Conservation (phyloP, 2,113 vertebrate genomes). For the Lamprologus ornatipinnis region DNA sequence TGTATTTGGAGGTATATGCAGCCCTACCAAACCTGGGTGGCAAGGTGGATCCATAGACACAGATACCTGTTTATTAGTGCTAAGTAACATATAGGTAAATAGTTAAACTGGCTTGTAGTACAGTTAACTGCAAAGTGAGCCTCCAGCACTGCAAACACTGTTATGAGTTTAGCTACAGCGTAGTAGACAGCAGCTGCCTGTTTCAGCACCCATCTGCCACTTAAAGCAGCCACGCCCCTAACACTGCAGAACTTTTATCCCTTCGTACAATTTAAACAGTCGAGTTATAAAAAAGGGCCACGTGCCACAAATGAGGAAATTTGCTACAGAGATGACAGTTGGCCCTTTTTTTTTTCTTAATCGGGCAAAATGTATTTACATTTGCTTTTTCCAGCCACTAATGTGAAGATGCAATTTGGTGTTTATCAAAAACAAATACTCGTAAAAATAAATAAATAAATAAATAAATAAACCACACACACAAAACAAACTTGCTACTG, state of each 20-base stretch:
- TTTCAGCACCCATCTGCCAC: background rate
- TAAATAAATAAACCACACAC: background rate
- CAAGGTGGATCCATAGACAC: background rate
- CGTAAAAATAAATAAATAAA: background rate
- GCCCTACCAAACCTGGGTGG: background rate
- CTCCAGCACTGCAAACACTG: background rate
- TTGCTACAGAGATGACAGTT: background rate
- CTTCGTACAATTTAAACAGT: rapidly evolving
- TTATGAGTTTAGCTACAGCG: background rate
- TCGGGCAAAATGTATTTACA: background rate
- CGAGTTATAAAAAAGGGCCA: background rate
- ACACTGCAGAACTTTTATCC: background rate
- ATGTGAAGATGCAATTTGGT: background rate
- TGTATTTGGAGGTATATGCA: background rate
- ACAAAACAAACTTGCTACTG: background rate
- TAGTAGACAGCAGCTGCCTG: background rate
- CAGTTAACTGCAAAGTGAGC: background rate
- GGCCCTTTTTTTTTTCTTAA: background rate
- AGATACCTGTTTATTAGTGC: background rate
- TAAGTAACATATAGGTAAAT: background rate
- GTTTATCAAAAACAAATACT: background rate
- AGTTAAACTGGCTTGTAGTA: background rate
- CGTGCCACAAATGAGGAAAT: background rate
- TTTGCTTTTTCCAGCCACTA: background rate
- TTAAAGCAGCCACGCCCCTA: background rate